Evolutionary conservation across 1,140 invertebrate species (phyloP), one percentile per base, ranked within the genome.

Genomic region (Listronotus bonariensis): DNA sequence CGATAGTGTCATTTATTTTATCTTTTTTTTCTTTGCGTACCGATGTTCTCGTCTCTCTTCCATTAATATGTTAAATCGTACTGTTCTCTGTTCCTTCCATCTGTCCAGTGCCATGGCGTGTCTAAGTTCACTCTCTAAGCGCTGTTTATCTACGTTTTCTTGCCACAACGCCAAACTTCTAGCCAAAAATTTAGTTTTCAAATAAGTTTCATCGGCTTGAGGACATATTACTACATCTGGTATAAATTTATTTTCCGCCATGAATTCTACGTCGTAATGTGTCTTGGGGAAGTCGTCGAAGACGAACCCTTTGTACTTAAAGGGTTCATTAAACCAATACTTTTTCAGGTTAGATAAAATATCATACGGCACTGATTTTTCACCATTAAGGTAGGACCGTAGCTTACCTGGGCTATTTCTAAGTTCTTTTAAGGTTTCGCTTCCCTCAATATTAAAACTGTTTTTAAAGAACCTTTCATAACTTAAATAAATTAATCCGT

Each of bases 241-340:
- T 31, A 86, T 80, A 26, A 79, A 70, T 72, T 73, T 82, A 67
- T 77, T 68, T 17, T 74, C 41, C 15, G 80, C 36, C 77, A 85
- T 83, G 20, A 79, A 73, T 48, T 83, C 78, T 8, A 82, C 69
- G 73, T 86, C 84, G 52, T 69, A 68, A 9, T 77, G 68, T 34
- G 79, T 73, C 67, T 78, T 81, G 11, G 85, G 85, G 76, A 83
- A 86, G 46, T 80, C 82, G 71, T 86, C 82, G 31, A 87, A 66
- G n/a, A 85, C 76, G 68, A 84, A 74, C 17, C 84, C 84, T 26
- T 61, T 74, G n/a, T 52, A 60, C 43, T 65, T 69, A 71, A 76
- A 81, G 4, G 82, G 81, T 43, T 79, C 65, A 43, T 81, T 58
- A 69, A 80, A 81, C 83, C 83, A 85, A 57, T 81, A 72, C 20